Base-by-base conservation (phyloP, 2,797 vertebrate genomes). In the Ptychobarbus kaznakovi region DNA sequence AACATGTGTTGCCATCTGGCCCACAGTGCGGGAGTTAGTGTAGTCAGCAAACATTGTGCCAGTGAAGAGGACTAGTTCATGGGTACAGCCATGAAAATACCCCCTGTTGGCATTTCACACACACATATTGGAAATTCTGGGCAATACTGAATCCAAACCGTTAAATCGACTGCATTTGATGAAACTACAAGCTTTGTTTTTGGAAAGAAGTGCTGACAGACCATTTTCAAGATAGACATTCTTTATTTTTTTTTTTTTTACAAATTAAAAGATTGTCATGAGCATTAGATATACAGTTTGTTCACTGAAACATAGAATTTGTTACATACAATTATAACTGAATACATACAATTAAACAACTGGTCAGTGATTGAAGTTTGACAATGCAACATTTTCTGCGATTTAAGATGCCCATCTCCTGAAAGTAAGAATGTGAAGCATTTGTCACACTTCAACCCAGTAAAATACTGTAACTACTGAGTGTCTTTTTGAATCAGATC, bases 1-100 rank as follows among this genome's bases (percentile, higher is more conserved):
- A 85, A 89, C 87, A 87, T 88, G 90, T 89, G 87, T 87, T 82
- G 87, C 89, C 89, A 90, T 90, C 89, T 90, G 89, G 87, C 75
- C 84, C 77, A 80, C 76, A 85, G 84, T 63, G 82, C 65, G 32
- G 20, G 83, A 79, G 80, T 83, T 84, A 42, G 83, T 87, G 73
- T 86, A 77, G 84, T 87, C 81, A 86, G 86, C 86, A 87, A 82
- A 77, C 87, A 80, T 79, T 38, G 79, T 87, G 87, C 84, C 87
- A 85, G 86, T 38, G 65, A 35, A 77, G 56, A 53, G 44, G 82
- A 85, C 74, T 78, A 56, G 77, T 86, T 82, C 73, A 82, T 66
- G 61, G 69, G 68, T 70, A 77, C 68, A 61, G 63, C 61, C 76
- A 86, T 83, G 70, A 85, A 76, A 80, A 40, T 61, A 35, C 44